Conservation (phyloP, 1,140 invertebrate genomes). For the Subanguina moxae region DNA sequence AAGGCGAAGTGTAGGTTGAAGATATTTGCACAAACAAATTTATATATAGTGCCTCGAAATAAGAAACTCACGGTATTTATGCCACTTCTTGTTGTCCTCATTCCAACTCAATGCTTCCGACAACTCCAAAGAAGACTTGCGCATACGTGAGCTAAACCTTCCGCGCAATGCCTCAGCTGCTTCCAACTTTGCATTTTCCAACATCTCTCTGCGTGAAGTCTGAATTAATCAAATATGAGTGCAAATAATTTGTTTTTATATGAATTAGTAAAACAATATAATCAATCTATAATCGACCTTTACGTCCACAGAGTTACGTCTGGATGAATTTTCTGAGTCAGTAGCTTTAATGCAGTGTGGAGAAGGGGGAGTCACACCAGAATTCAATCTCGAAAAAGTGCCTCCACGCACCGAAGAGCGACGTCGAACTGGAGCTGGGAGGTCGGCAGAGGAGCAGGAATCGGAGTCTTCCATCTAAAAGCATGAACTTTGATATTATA, state of each 20-base stretch:
- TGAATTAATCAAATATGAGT: slow-evolving; percentile 1
- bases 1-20: no score
- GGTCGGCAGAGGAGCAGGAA: background rate
- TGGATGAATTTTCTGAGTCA: background rate
- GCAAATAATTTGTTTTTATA: no score
- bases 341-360: background rate
- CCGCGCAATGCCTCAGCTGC: slow-evolving; percentile 23
- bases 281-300: background rate
- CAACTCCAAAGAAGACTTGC: slow-evolving; percentile 30
- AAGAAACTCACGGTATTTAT: background rate
- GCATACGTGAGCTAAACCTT: background rate
- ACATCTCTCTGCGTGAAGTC: slow-evolving; percentile 16
- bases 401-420: background rate
- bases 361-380: background rate
- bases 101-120: slow-evolving; percentile 22
- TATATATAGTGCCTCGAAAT: no score
- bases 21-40: no score
- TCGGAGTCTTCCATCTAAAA: slow-evolving; percentile 1
- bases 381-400: background rate
- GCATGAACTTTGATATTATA: no score
- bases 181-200: slow-evolving; percentile 23
- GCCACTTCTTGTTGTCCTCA: slow-evolving; percentile 6
- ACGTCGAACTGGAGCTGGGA: background rate
- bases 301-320: background rate
- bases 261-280: slow-evolving; percentile 7